These are phyloP conservation scores for Noctua comes DNA, from an alignment of 2,888 invertebrate species.

Conservation along the genomic window DNA sequence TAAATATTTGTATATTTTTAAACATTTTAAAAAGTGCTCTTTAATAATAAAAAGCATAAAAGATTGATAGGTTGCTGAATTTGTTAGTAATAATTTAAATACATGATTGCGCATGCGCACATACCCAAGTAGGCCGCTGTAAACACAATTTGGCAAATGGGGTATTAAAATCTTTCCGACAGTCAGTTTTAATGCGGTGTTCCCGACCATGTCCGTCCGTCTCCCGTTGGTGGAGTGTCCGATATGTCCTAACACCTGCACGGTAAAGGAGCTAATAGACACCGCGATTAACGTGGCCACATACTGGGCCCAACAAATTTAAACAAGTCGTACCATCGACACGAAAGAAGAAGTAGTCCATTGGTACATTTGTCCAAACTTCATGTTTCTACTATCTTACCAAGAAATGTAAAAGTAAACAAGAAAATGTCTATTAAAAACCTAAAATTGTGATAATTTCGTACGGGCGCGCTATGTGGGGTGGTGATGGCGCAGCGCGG, in stretches of 20 bases:
- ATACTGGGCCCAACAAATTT: not conserved
- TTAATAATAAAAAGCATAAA: not conserved
- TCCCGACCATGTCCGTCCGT: too few relatives aligned
- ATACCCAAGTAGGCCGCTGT: not conserved
- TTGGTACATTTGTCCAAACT: not conserved
- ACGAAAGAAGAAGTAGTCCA: not conserved
- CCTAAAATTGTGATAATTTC: conserved; percentile 12
- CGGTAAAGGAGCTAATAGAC: not conserved
- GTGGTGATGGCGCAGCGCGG: conserved; percentile 26
- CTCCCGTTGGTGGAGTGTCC: not conserved
- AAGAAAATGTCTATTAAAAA: not conserved
- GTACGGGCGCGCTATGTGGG: conserved; percentile 6
- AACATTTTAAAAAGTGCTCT: not conserved
- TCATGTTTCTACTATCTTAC: not conserved
- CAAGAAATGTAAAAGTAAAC: not conserved
- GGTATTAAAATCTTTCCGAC: not conserved
- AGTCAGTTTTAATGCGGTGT: too few relatives aligned
- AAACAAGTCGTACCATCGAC: not conserved
- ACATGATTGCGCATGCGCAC: too few relatives aligned
- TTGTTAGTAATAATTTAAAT: not conserved
- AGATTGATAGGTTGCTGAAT: not conserved
- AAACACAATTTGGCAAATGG: not conserved
- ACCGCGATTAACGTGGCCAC: not conserved
- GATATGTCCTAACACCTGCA: too few relatives aligned
- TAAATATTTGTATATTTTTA: not conserved